These are phyloP conservation scores for Venturia canescens DNA, from an alignment of 1,140 invertebrate species.

Conservation along the genomic window DNA sequence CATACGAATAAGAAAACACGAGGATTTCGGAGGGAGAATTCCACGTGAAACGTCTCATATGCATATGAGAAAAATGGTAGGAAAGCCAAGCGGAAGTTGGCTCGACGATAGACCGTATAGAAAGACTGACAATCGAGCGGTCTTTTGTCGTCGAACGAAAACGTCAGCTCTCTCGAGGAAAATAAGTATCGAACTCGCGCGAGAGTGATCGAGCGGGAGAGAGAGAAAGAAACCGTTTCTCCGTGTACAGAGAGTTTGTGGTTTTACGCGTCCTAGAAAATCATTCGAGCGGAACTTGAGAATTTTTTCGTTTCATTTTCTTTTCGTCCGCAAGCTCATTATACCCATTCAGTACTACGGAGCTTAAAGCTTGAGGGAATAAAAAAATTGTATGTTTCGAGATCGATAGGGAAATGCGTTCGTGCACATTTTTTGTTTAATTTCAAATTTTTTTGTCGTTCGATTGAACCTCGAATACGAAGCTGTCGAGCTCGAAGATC, in stretches of 20 bases:
- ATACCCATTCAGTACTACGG: not conserved
- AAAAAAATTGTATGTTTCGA: not conserved
- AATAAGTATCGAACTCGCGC: constrained; percentile 29
- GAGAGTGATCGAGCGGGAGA: not conserved
- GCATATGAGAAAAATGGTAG: not conserved
- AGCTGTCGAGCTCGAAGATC: no score
- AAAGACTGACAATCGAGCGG: constrained; percentile 29
- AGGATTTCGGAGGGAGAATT: no score
- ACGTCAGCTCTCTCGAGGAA: constrained; percentile 2
- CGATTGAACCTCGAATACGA: no score
- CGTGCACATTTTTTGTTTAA: no score
- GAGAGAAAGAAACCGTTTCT: not conserved
- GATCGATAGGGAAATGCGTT: no score
- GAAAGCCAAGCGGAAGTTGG: constrained; percentile 23
- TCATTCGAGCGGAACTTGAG: constrained; percentile 15
- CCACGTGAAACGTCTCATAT: not conserved
- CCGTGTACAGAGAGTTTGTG: not conserved
- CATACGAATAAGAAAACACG: not conserved
- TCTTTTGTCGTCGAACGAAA: constrained; percentile 22
- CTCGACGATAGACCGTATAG: constrained; percentile 21
- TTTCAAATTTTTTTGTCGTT: not conserved
- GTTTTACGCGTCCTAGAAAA: constrained; percentile 5
- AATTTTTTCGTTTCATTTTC: not conserved
- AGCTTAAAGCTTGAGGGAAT: not conserved
- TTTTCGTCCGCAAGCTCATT: constrained; percentile 26